These are phyloP conservation scores for Sinohyriopsis cumingii DNA, from an alignment of 2,888 invertebrate species.

Conservation along the genomic window DNA sequence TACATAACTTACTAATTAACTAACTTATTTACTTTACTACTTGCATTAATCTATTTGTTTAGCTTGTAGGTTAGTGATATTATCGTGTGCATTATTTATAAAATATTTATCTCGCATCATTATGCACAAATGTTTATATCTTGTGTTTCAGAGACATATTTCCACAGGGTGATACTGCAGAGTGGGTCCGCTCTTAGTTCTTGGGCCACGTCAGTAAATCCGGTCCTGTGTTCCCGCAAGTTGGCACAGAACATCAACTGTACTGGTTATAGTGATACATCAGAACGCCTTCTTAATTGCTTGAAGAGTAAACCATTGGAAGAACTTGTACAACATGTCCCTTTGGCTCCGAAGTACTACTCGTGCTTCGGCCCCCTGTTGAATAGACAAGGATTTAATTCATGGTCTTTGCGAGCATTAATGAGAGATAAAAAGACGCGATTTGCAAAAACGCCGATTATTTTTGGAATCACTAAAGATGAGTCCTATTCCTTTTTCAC, in stretches of 20 bases:
- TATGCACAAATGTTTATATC: too few relatives aligned
- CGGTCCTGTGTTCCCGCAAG: constrained; percentile 58
- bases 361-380: constrained; percentile 62
- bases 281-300: constrained; percentile 55
- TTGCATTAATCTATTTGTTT: too few relatives aligned
- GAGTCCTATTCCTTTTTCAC: constrained; percentile 92
- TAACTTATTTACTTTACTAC: too few relatives aligned
- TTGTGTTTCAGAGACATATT: constrained; percentile 10
- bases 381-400: neutral
- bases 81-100: too few relatives aligned
- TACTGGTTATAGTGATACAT: constrained; percentile 46
- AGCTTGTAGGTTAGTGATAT: too few relatives aligned
- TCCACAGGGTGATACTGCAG: constrained; percentile 90
- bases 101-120: too few relatives aligned
- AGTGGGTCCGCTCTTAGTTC: constrained; percentile 81
- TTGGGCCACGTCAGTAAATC: constrained; percentile 67
- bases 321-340: constrained; percentile 59
- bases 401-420: constrained; percentile 50
- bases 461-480: constrained; percentile 66
- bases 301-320: constrained; percentile 81
- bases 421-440: constrained; percentile 22
- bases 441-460: constrained; percentile 60
- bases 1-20: too few relatives aligned
- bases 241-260: constrained; percentile 67
- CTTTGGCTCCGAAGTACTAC: constrained; percentile 63